Percentiles rank a stretch among this genome's conserved stretches.
phyloP scores from a whole-genome alignment of 2,888 invertebrate genomes.

The Tipula lateralis region DNA sequence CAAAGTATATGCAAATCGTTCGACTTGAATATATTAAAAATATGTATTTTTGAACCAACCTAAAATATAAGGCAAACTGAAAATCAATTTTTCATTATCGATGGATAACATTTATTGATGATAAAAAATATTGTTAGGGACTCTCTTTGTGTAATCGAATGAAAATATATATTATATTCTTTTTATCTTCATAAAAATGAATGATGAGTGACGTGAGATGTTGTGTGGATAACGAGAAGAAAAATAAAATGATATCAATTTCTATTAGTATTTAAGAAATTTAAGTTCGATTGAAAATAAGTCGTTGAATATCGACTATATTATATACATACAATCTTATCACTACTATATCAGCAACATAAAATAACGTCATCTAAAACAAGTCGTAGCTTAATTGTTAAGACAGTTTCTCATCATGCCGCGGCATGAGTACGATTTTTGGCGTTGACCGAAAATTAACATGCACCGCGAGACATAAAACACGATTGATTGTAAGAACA shows the following conservation, averaged over 20 bases:
- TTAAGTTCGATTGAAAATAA: no score
- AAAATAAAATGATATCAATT: background rate
- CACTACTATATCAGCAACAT: no score
- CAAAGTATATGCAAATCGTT: background rate
- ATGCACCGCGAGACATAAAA: no score
- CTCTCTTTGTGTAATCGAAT: background rate
- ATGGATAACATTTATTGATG: background rate
- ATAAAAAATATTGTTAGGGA: background rate
- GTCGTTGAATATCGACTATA: no score
- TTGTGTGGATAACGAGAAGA: background rate
- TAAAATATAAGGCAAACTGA: background rate
- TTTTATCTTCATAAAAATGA: background rate
- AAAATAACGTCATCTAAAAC: no score
- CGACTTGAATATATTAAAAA: background rate
- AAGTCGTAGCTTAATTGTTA: no score
- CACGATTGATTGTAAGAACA: no score
- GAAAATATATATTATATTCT: background rate
- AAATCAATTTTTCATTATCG: constrained; percentile 1
- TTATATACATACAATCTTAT: no score
- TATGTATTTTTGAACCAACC: background rate
- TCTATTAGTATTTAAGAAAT: background rate
- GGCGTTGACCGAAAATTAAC: no score
- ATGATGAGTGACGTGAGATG: background rate
- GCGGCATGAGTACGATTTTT: no score
- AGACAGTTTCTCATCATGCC: no score